Evolutionary conservation across 2,113 vertebrate species (phyloP).

Genomic region (Mellivora capensis): DNA sequence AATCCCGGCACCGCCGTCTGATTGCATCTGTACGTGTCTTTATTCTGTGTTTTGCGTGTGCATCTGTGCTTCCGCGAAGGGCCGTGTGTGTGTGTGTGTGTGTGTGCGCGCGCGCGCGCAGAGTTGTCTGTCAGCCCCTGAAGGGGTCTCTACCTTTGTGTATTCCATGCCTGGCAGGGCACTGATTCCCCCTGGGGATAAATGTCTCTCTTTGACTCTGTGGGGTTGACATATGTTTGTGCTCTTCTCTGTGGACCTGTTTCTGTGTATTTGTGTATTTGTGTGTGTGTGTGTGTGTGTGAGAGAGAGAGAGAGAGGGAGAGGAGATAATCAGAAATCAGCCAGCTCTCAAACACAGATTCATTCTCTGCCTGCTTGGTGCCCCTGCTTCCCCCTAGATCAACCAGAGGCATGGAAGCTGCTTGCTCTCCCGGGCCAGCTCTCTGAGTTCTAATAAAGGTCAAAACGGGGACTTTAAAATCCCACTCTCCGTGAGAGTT

Average conservation of each 20-base stretch:
- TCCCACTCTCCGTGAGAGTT: background rate
- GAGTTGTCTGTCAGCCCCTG: background rate
- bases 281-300: background rate
- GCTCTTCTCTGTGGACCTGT: background rate
- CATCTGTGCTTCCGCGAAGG: background rate
- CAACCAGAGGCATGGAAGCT: background rate
- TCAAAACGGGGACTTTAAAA: background rate
- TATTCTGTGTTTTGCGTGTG: background rate
- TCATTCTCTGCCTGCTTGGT: background rate
- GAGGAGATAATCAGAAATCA: background rate
- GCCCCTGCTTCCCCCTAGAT: background rate
- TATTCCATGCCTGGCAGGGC: background rate
- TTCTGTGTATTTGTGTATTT: background rate
- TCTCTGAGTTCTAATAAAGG: background rate
- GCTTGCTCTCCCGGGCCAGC: accelerated
- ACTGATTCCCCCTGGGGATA: background rate
- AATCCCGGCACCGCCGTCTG: accelerated
- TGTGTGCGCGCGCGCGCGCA: no score
- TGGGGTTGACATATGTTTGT: background rate
- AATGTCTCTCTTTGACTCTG: background rate
- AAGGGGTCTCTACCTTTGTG: background rate
- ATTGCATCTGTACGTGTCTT: background rate
- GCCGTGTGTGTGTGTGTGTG: no score
- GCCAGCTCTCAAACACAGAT: background rate
- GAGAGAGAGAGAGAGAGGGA: background rate